phyloP scores from a whole-genome alignment of 2,888 invertebrate species.

The Baccha elongata region DNA sequence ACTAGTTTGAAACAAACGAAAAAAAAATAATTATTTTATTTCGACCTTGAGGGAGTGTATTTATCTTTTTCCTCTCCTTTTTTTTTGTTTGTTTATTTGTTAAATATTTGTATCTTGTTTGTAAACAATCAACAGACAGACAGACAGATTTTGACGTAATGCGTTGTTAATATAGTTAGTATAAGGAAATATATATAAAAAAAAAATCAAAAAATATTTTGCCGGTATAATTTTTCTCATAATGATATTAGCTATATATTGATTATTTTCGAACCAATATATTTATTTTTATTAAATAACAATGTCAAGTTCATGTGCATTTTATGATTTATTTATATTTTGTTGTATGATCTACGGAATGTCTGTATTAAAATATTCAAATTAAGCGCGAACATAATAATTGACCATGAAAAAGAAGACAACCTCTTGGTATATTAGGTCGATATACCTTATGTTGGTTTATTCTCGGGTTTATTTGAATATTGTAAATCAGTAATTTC shows the following conservation, averaged over 20 bases:
- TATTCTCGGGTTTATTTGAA: too few species aligned
- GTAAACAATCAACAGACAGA: neutral
- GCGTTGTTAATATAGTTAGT: neutral
- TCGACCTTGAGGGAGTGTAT: constrained; percentile 43
- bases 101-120: neutral
- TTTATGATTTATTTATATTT: constrained; percentile 26
- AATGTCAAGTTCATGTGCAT: constrained; percentile 33
- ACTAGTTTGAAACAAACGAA: constrained; percentile 2
- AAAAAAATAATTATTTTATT: neutral
- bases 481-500: too few species aligned
- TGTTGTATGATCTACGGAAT: constrained; percentile 5
- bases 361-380: neutral
- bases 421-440: neutral
- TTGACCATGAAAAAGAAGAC: neutral
- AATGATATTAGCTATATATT: too few species aligned
- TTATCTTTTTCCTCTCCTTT: constrained; percentile 4
- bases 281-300: neutral
- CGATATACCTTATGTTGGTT: neutral
- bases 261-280: neutral
- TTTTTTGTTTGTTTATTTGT: neutral
- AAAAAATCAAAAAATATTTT: neutral
- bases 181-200: neutral
- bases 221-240: neutral
- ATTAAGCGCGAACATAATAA: neutral
- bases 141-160: neutral